Evolutionary conservation across 2,797 vertebrate genomes (phyloP), one percentile per base, ranked within the genome.

Genomic region (Zonotrichia albicollis): DNA sequence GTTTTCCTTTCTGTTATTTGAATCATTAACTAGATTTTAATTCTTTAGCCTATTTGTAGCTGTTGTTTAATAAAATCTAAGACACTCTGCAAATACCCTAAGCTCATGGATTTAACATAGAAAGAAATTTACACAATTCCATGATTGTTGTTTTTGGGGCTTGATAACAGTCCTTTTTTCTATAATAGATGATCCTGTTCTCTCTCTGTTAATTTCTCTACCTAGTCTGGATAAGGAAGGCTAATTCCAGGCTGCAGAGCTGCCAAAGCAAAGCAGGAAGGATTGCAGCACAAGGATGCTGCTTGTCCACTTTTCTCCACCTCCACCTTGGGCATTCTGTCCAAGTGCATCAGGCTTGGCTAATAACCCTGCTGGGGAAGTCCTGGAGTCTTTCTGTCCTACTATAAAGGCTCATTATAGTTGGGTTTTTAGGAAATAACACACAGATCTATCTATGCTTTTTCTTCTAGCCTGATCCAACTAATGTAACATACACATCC

Each of bases 111-210:
- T 65, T 40, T 61, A 60, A 46, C 1, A 0, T 7, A 80, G 36
- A 83, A 83, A 68, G 19, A 40, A 55, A 21, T 78, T 53, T 8
- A n/a, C 20, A 16, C 13, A 68, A 3, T 19, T 73, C 34, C 61
- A 29, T 32, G 8, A 13, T 34, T 72, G n/a, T 23, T 84, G 26
- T 29, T 38, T 80, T 53, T 54, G 16, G 30, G 22, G 11, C 15
- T 77, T 55, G 45, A 32, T 34, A 70, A 58, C 5, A 74, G 45
- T 29, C 27, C 36, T 80, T 40, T 2, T 53, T 81, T 55, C 50
- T 81, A 40, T 50, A 84, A 22, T 0, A 0, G 45, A 13, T 29
- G 12, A 48, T 46, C 7, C 7, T n/a, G 4, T 42, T 57, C 11
- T 68, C 11, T 45, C 22, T 16, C 22, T 68, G 25, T 45, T 29